Evolutionary conservation across 2,888 invertebrate species (phyloP), one percentile per base, ranked within the genome.

Genomic region (Ctenicera cuprea): DNA sequence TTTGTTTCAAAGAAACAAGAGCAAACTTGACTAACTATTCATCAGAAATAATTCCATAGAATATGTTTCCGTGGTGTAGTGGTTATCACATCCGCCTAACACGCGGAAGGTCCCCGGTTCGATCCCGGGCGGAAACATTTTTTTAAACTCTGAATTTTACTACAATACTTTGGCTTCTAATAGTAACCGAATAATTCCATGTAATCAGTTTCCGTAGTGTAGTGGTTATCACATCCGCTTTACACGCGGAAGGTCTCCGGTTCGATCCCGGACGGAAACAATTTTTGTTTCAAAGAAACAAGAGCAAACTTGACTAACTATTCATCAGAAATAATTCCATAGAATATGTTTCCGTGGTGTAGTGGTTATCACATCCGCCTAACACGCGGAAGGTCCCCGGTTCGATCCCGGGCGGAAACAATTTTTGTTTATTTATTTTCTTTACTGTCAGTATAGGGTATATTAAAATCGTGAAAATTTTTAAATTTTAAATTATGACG

Each of bases 221-320:
- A 94, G 94, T 92, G 94, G 94, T 94, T 94, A 94, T 94, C 94
- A 94, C 94, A 93, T 94, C 93, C 93, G 94, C 94, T 93, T 94
- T 93, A 94, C 94, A 94, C 94, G 94, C 94, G 93, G 93, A 94
- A 94, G 94, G 94, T 91, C 94, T 93, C 94, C 93, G 93, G 94
- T 94, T 94, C 93, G 93, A 94, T 92, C 93, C 93, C 66, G 66
- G 54, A 38, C 54, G 66, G 66, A 66, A 54, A 66, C 66, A 54
- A 12, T 48, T 16, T 57, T 33, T 12, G 9, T 12, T 2, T n/a
- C n/a, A n/a, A n/a, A n/a, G n/a, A n/a, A n/a, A n/a, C n/a, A n/a
- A n/a, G n/a, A n/a, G n/a, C n/a, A n/a, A n/a, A n/a, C n/a, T n/a
- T n/a, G n/a, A n/a, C n/a, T n/a, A n/a, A n/a, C n/a, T n/a, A n/a